These are phyloP conservation scores for Pollachius pollachius DNA, from an alignment of 2,113 vertebrate species.

Conservation along the genomic window DNA sequence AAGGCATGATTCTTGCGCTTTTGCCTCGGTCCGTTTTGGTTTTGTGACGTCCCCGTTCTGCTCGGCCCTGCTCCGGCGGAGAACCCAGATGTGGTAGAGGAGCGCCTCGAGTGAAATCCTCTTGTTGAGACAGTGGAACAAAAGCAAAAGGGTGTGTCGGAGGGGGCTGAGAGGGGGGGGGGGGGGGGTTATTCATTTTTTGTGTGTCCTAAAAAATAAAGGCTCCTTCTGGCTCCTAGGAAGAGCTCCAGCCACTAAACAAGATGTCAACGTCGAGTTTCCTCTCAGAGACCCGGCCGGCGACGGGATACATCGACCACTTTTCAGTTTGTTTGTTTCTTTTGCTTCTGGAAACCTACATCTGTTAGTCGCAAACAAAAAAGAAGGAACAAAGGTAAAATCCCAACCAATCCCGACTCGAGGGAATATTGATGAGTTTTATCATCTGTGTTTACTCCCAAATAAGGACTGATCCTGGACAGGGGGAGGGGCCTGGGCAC, in stretches of 20 bases:
- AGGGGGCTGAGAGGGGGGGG: too few relatives aligned
- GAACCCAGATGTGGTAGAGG: too few relatives aligned
- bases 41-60: too few relatives aligned
- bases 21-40: too few relatives aligned
- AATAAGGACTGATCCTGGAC: conserved; percentile 64
- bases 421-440: conserved; percentile 92
- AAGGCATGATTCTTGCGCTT: too few relatives aligned
- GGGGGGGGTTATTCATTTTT: too few relatives aligned
- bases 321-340: background rate
- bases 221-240: conserved; percentile 21
- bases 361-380: background rate
- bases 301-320: background rate
- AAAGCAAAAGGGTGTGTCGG: too few relatives aligned
- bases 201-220: conserved; percentile 20
- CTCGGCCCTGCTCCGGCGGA: too few relatives aligned
- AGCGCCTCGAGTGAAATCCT: too few relatives aligned
- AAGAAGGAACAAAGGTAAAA: conserved; percentile 19
- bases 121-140: too few relatives aligned
- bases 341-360: background rate
- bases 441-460: conserved; percentile 88
- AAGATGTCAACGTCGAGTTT: background rate
- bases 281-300: background rate
- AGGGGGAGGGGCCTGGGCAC: conserved; percentile 15
- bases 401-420: conserved; percentile 50
- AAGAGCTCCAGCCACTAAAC: background rate